Evolutionary conservation across 2,888 invertebrate genomes (phyloP).

Genomic region (Tenthredo scrophulariae): DNA sequence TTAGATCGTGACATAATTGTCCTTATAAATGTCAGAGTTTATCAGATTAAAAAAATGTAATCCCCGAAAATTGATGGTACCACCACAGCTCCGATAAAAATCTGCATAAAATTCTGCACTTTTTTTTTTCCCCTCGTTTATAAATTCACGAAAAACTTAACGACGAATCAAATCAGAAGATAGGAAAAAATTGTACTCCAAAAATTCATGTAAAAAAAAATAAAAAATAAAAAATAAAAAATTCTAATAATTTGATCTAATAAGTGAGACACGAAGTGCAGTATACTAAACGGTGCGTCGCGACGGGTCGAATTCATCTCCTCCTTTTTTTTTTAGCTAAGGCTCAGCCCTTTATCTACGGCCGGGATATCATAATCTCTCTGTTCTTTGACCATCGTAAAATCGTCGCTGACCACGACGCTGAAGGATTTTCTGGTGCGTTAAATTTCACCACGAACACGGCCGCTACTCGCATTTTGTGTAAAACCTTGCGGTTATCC

Average conservation of each 20-base stretch:
- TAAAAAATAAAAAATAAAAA: not conserved
- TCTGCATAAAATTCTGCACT: not conserved
- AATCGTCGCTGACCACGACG: conserved; percentile 1
- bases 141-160: not conserved
- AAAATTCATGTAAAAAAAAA: not conserved
- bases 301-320: not conserved
- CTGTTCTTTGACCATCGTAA: not conserved
- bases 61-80: not conserved
- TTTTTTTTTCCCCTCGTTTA: not conserved
- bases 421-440: not conserved
- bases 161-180: not conserved
- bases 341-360: not conserved
- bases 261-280: not conserved
- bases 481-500: conserved; percentile 11
- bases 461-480: not conserved
- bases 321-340: not conserved
- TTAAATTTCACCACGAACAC: not conserved
- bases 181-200: not conserved
- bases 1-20: conserved; percentile 4
- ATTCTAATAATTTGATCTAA: not conserved
- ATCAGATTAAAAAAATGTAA: not conserved
- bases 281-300: not conserved
- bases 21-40: not conserved
- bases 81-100: not conserved
- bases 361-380: not conserved